Evolutionary conservation across 2,888 invertebrate species (phyloP).

Genomic region (Pristionchus maxplancki): DNA sequence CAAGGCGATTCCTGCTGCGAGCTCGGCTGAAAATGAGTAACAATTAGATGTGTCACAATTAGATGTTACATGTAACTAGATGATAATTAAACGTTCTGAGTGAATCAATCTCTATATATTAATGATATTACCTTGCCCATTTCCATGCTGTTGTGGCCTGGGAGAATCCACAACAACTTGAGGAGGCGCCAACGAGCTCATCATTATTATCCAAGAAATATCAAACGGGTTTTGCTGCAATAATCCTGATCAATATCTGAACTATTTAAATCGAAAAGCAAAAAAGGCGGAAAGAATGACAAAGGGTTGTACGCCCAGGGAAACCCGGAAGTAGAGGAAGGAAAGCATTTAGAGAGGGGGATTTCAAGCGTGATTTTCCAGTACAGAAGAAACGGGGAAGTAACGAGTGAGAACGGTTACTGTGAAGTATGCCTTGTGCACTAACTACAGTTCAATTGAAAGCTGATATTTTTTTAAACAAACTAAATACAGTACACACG

Average conservation of each 20-base stretch:
- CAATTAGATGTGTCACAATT: neutral
- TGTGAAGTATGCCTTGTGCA: too few species aligned
- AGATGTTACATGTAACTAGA: too few species aligned
- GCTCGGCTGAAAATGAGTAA: constrained; percentile 26
- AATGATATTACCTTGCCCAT: neutral
- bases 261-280: neutral
- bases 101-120: too few species aligned
- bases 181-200: constrained; percentile 44
- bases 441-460: too few species aligned
- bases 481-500: too few species aligned
- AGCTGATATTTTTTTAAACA: too few species aligned
- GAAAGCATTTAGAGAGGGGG: neutral
- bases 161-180: constrained; percentile 47
- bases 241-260: neutral
- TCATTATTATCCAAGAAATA: neutral
- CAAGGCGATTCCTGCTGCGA: constrained; percentile 1
- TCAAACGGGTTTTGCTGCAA: neutral
- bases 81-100: too few species aligned
- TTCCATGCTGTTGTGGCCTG: neutral
- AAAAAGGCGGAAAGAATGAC: neutral
- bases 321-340: neutral
- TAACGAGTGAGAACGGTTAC: neutral
- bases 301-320: neutral
- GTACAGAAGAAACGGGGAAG: neutral
- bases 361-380: neutral